Evolutionary conservation across 1,140 invertebrate genomes (phyloP).

Genomic region (Platyscapa corneri): DNA sequence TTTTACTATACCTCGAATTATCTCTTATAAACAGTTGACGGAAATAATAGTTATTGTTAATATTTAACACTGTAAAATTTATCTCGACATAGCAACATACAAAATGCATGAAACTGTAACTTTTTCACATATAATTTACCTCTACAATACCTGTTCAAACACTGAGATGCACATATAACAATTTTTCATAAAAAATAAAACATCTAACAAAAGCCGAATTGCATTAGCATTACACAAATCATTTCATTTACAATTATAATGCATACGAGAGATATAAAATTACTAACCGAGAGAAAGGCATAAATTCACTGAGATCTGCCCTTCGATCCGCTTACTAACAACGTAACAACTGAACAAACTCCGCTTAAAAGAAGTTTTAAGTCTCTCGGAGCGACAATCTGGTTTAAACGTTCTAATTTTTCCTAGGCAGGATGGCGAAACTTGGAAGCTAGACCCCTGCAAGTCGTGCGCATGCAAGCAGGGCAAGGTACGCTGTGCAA

Average conservation of each 20-base stretch:
- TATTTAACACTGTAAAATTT: too few relatives aligned
- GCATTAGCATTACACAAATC: not conserved
- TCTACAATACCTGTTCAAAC: not conserved
- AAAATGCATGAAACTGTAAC: not conserved
- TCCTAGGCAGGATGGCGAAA: constrained; percentile 85
- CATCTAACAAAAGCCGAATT: not conserved
- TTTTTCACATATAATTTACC: not conserved
- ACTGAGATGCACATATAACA: not conserved
- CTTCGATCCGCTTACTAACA: not conserved
- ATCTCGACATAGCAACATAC: too few relatives aligned
- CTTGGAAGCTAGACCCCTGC: constrained; percentile 90
- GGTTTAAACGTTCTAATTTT: constrained; percentile 69
- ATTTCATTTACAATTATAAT: not conserved
- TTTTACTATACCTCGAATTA: not conserved
- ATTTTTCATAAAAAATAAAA: not conserved
- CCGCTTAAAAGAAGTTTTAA: not conserved
- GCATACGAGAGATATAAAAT: not conserved
- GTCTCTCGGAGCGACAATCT: not conserved
- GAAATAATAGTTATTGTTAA: too few relatives aligned
- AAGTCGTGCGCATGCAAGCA: constrained; percentile 87
- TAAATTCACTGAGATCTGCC: not conserved
- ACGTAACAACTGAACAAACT: not conserved
- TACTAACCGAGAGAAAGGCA: not conserved
- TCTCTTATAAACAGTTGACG: too few relatives aligned
- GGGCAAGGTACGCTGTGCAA: constrained; percentile 86